A percentile compares a stretch with the other conserved stretches of the same genome.
phyloP scores from a whole-genome alignment of 2,113 vertebrate species.

The Ceuthmochares aereus region DNA sequence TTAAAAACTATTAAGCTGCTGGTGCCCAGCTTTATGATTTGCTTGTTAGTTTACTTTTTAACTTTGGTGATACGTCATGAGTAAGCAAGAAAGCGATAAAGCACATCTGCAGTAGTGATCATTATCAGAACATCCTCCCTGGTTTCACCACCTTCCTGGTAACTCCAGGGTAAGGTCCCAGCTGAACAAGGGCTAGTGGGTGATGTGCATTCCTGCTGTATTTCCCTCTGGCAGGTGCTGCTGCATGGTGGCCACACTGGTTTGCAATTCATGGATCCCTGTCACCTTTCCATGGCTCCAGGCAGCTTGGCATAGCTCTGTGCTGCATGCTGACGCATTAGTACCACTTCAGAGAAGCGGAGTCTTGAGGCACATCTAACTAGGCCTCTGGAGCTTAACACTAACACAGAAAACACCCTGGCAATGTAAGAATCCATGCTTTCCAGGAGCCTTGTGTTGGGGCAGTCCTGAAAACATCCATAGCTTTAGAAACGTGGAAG shows the following conservation, averaged over 20 bases:
- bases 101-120: background rate
- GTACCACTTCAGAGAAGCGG: background rate
- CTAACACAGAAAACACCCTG: background rate
- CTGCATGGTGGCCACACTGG: accelerated
- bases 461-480: background rate
- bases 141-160: background rate
- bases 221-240: background rate
- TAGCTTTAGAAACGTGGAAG: background rate
- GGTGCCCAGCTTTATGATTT: background rate
- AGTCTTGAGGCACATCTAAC: background rate
- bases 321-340: accelerated
- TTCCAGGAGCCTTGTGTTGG: background rate
- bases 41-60: background rate
- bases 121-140: background rate
- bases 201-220: background rate
- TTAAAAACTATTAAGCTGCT: background rate
- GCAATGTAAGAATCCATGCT: background rate
- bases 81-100: background rate
- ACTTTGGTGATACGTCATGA: background rate
- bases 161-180: background rate
- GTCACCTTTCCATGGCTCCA: background rate
- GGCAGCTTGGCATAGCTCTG: background rate
- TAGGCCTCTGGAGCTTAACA: accelerated
- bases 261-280: background rate
- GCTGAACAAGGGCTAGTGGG: background rate